Conservation (phyloP, 2,888 invertebrate genomes). For the Dioctria rufipes region DNA sequence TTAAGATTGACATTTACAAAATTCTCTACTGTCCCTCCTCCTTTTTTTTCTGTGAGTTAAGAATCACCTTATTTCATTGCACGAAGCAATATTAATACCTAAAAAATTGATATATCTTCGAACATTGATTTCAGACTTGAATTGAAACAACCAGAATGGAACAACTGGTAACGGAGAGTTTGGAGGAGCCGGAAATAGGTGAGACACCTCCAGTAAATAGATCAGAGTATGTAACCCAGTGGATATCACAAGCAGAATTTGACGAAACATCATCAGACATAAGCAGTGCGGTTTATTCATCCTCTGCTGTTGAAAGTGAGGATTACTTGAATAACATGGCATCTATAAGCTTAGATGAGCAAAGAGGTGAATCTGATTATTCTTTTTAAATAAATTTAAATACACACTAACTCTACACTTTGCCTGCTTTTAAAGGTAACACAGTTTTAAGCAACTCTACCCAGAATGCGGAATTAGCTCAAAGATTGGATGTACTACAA, state of each 20-base stretch:
- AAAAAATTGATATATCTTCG: no score
- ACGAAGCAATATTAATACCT: no score
- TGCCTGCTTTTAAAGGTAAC: background rate
- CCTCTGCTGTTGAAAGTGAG: slow-evolving; percentile 54
- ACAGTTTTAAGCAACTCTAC: background rate
- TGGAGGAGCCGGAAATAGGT: background rate
- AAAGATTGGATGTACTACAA: slow-evolving; percentile 64
- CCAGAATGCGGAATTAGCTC: background rate
- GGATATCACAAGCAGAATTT: slow-evolving; percentile 41
- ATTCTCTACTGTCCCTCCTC: no score
- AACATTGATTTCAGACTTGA: no score
- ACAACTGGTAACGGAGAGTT: no score
- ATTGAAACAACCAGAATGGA: no score
- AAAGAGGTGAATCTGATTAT: background rate
- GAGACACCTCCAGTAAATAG: background rate
- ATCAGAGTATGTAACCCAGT: slow-evolving; percentile 19
- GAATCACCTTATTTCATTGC: no score
- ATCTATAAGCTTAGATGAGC: background rate
- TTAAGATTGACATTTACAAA: no score
- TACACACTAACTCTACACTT: background rate
- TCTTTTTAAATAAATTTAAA: background rate
- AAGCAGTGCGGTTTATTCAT: slow-evolving; percentile 46
- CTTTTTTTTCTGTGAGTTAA: no score
- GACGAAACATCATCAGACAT: slow-evolving; percentile 43
- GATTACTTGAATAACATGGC: slow-evolving; percentile 30